phyloP scores from a whole-genome alignment of 2,797 vertebrate species.

The Anguilla megastoma region DNA sequence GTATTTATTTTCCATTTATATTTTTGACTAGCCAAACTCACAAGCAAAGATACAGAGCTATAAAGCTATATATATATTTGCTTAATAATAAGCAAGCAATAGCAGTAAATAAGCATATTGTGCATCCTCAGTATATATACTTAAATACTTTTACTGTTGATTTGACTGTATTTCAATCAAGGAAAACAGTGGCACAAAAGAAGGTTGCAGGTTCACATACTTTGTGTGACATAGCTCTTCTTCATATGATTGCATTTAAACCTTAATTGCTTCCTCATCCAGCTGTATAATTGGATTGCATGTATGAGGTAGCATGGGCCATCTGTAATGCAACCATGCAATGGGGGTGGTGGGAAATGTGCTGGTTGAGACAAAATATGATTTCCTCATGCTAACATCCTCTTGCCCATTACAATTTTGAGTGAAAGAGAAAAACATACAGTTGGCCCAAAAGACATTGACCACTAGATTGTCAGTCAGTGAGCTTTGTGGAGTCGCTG shows the following conservation, averaged over 20 bases:
- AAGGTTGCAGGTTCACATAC: not conserved
- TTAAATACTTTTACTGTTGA: too few species aligned
- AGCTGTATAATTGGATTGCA: not conserved
- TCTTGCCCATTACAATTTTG: not conserved
- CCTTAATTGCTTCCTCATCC: not conserved
- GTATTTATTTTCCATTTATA: too few species aligned
- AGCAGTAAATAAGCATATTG: too few species aligned
- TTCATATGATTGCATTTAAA: not conserved
- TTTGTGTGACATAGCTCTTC: not conserved
- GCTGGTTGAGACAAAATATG: not conserved
- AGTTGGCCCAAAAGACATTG: not conserved
- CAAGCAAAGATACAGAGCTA: too few species aligned
- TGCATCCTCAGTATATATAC: too few species aligned
- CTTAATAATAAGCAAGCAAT: too few species aligned
- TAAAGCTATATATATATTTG: too few species aligned
- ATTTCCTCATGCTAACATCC: not conserved
- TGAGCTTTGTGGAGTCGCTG: not conserved
- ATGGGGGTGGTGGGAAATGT: not conserved
- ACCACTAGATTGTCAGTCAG: not conserved
- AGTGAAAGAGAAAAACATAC: not conserved
- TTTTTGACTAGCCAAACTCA: too few species aligned
- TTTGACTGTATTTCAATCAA: too few species aligned
- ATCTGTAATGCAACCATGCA: not conserved
- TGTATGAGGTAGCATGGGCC: not conserved
- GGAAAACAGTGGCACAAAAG: not conserved